Conservation (phyloP, 2,888 invertebrate genomes). For the Rhodophaea formosa region DNA sequence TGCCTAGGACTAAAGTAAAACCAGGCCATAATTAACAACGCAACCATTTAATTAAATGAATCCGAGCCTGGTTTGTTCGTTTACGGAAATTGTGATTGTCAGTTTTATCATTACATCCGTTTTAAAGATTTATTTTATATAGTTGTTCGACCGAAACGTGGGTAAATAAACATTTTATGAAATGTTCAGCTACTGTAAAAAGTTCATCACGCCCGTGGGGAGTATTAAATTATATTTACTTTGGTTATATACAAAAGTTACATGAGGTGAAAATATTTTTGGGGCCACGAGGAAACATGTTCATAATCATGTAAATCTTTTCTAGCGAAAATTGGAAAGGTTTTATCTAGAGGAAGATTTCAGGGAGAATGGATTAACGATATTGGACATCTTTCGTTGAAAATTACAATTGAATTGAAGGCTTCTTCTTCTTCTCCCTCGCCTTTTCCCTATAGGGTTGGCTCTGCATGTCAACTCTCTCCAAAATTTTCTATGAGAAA, state of each 20-base stretch:
- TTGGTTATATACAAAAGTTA: neutral
- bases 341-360: no score
- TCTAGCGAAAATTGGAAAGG: no score
- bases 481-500: no score
- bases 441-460: no score
- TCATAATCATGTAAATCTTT: no score
- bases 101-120: slow-evolving; percentile 1
- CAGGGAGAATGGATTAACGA: no score
- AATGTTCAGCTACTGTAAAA: neutral
- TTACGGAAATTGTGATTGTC: slow-evolving; percentile 1
- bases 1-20: slow-evolving; percentile 15
- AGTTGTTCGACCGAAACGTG: neutral
- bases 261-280: no score
- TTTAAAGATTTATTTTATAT: neutral
- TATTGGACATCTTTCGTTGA: no score
- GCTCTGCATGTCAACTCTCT: no score
- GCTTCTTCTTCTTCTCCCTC: no score
- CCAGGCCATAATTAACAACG: slow-evolving; percentile 20
- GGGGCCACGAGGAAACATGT: no score
- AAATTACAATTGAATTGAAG: no score
- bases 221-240: neutral
- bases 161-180: neutral
- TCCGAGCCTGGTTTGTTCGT: neutral
- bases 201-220: neutral
- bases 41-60: slow-evolving; percentile 20